Evolutionary conservation across 2,888 invertebrate genomes (phyloP).

Genomic region (Ganaspis brasiliensis): DNA sequence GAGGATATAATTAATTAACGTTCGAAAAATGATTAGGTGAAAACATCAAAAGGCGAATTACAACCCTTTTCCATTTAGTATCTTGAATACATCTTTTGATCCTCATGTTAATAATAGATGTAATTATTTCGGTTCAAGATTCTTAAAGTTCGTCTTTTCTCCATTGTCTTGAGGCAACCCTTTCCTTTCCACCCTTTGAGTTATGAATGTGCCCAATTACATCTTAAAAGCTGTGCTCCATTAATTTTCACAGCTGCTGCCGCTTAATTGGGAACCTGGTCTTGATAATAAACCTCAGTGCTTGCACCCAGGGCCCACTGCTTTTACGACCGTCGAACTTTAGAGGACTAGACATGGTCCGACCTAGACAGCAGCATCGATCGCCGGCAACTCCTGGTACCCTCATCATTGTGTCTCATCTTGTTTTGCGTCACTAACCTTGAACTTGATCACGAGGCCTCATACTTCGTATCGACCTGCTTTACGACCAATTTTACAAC

Average conservation of each 20-base stretch:
- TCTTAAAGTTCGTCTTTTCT: conserved; percentile 49
- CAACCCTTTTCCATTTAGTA: conserved; percentile 38
- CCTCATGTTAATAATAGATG: conserved; percentile 16
- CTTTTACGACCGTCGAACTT: conserved; percentile 73
- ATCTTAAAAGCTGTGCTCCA: conserved; percentile 85
- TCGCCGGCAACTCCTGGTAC: conserved; percentile 60
- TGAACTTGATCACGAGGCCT: conserved; percentile 62
- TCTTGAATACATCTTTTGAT: not conserved
- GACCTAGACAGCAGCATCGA: conserved; percentile 70
- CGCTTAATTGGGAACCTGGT: conserved; percentile 84
- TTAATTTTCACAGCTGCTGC: conserved; percentile 85
- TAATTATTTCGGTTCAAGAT: conserved; percentile 41
- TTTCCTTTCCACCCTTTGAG: conserved; percentile 74
- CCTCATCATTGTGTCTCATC: conserved; percentile 59
- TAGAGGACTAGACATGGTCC: conserved; percentile 62
- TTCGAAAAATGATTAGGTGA: conserved; percentile 29
- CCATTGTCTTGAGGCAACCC: conserved; percentile 60
- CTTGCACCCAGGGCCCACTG: conserved; percentile 74
- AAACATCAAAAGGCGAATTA: conserved; percentile 46
- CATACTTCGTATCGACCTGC: not conserved
- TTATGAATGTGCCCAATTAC: conserved; percentile 86
- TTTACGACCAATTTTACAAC: not conserved
- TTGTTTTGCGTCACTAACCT: conserved; percentile 72
- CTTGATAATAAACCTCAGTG: conserved; percentile 82
- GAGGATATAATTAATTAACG: too few species aligned